Evolutionary conservation across 2,888 invertebrate species (phyloP), one percentile per base, ranked within the genome.

Genomic region (Chaetoderma sp.): DNA sequence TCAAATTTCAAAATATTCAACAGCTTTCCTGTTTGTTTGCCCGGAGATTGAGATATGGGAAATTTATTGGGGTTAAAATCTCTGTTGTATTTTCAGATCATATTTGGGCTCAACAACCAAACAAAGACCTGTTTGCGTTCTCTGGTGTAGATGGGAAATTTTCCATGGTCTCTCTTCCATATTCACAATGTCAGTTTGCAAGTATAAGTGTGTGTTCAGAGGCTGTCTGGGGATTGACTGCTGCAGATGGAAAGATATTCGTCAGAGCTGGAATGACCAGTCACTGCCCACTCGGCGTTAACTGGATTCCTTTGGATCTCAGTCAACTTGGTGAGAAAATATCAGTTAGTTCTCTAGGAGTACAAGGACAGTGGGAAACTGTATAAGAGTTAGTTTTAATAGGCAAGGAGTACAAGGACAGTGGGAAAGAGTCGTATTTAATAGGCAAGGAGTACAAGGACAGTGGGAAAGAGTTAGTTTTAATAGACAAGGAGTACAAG

Each of bases 201-300:
- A 83, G 84, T 67, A 62, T 88, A n/a, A 78, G 84, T 36, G 84
- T 86, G 4, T 82, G 86, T 21, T 77, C 81, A 0, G 85, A 87
- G 65, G 85, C 87, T 5, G 73, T 89, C 18, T 89, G 89, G 89
- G 79, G 86, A 2, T 79, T 89, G 33, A 85, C 85, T 1, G 73
- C 77, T n/a, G 73, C 77, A 16, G 72, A 81, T 23, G 88, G 89
- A 0, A 68, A 79, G 16, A 82, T 89, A 5, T 87, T 79, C 70
- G 84, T 88, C 28, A 78, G 89, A 13, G 81, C 81, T 57, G 88
- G 87, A 4, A 85, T 89, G 60, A 82, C 86, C 0, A 76, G 82
- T 8, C 74, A 72, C 21, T 85, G 85, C 65, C 83, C 83, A 1
- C 77, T 82, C 62, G 89, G 89, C 1, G 71, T 75, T 6, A 81